Evolutionary conservation across 2,888 invertebrate species (phyloP), one percentile per base, ranked within the genome.

Genomic region (Plagodis dolabraria): DNA sequence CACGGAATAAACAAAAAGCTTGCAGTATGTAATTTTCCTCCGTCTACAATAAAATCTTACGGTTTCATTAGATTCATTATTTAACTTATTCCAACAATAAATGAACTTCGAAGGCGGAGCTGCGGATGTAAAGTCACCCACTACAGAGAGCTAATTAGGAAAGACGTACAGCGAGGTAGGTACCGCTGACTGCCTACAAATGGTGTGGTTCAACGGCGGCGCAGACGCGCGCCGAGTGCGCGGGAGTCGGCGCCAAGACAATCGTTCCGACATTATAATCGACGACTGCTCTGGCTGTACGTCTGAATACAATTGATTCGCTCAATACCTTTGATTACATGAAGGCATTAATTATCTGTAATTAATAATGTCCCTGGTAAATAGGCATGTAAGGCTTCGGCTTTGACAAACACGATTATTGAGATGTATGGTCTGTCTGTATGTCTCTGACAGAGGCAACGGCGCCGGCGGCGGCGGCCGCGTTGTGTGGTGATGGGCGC

Each of bases 61-160:
- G n/a, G n/a, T n/a, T 55, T 53, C n/a, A 45, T 47, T 45, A 55
- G 62, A 47, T 49, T 60, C 46, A 70, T 72, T 71, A 75, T 75
- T 76, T 70, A 67, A 71, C 68, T 76, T 72, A 74, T 71, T 74
- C 70, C 65, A 53, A 63, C 49, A 49, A 44, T 59, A 50, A 61
- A 61, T 68, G 71, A 70, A 76, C 80, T 74, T 84, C 82, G 87
- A 85, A 85, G 87, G 80, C 79, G 80, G 77, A 80, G 75, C 72
- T 68, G 70, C 74, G 71, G 68, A 63, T 74, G 77, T 86, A 43
- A 9, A 86, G 85, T 83, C 90, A 86, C 91, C 91, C 92, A 91
- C 92, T 87, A 75, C 76, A 74, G 77, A 72, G 68, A 82, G 80
- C 86, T 90, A 88, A 90, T 89, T 90, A 89, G 89, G 91, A 76